Evolutionary conservation across 2,888 invertebrate species (phyloP), one percentile per base, ranked within the genome.

Genomic region (Oegoconia quadripuncta): DNA sequence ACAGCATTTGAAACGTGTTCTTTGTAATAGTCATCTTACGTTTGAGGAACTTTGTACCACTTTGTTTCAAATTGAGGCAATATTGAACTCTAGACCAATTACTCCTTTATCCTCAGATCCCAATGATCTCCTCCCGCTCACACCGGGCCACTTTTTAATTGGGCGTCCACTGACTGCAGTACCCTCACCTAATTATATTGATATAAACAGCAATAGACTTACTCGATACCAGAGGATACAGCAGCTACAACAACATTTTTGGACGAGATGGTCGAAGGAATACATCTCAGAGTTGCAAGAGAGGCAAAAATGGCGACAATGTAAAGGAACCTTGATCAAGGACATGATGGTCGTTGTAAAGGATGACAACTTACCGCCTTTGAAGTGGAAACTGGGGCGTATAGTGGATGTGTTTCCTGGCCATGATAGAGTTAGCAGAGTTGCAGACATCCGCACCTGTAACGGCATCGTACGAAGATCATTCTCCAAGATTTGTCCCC

Each of bases 31-130:
- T 40, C 8, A 42, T 30, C 12, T 46, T 1, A 41, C 38, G 2
- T 51, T 32, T 29, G 52, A 55, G 27, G 46, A 53, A 28, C 29
- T 52, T n/a, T 13, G 40, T 20, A 48, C 52, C 8, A 34, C 34
- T 1, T 39, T 55, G 7, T 14, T 26, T 1, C 41, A 47, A 27
- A 28, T 35, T 6, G 28, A 35, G 14, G 34, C 34, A 9, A 35
- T 35, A 27, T 28, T 35, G 13, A 53, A 49, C 12, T 52, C 45
- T 5, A 43, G 48, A 6, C 54, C 50, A 8, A 37, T 50, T 4
- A 46, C 45, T 1, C 46, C 50, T 0, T 7, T 50, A 3, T 49
- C 54, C 2, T 37, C 45, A 13, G 39, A 45, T 14, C 44, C 42
- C 11, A n/a, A n/a, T n/a, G 44, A 52, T 25, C 34, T 37, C 17